Evolutionary conservation across 2,797 vertebrate genomes (phyloP), one percentile per base, ranked within the genome.

Genomic region (Octomys mimax): DNA sequence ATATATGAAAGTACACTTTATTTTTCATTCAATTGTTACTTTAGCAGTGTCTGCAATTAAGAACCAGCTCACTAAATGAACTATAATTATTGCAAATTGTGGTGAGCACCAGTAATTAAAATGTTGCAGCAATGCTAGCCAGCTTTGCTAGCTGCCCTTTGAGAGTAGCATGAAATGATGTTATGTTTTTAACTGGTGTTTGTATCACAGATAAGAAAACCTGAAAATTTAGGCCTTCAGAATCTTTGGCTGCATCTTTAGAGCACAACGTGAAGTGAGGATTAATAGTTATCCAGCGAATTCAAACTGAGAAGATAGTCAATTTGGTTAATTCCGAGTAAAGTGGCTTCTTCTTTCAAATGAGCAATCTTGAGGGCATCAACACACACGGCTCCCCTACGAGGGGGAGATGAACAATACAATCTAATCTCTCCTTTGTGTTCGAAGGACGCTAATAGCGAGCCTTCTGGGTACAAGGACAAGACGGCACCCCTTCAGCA

Each of bases 41-140:
- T 98, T 98, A 96, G 95, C 96, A 93, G 82, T 98, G 95, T 98
- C 98, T 98, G 97, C 98, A 99, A 98, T 99, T 99, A 98, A 98
- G 97, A 97, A 94, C 95, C 85, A 97, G 97, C 97, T 98, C 92
- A 97, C 98, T 98, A 98, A 98, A 98, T 98, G 98, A 99, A 98
- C 97, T 98, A 86, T 98, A 98, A 98, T 98, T 99, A 98, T 96
- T 98, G 96, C 96, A 99, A 98, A 98, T 98, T 98, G 96, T 98
- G 95, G 97, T 98, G 98, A 98, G 97, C 97, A 97, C 94, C 94
- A 94, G 96, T 97, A 98, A 98, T 97, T 98, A 95, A 98, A 98
- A 98, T n/a, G 87, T 93, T 98, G 98, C 91, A 88, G 95, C 97
- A 98, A 98, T 98, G 93, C 94, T 97, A 94, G 87, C 89, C 98